Evolutionary conservation across 2,113 vertebrate genomes (phyloP).

Genomic region (Bubo bubo): DNA sequence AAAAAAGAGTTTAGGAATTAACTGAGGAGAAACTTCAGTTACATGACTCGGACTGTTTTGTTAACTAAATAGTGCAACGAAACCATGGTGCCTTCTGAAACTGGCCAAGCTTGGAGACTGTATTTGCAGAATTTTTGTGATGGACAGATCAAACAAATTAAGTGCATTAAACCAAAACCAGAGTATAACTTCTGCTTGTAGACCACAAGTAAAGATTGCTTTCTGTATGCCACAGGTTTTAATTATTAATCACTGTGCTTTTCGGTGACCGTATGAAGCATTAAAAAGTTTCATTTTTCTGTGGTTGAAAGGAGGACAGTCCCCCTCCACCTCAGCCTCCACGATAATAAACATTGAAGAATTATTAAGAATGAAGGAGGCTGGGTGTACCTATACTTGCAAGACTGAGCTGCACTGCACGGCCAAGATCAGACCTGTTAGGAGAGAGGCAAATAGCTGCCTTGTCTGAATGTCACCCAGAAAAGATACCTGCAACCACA

Average conservation of each 20-base stretch:
- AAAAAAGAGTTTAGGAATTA: not conserved
- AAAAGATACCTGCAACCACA: not conserved
- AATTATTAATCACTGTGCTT: not conserved
- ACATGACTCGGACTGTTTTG: not conserved
- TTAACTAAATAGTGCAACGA: not conserved
- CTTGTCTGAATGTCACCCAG: not conserved
- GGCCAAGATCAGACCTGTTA: not conserved
- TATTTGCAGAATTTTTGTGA: not conserved
- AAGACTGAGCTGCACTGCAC: not conserved
- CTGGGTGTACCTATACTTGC: not conserved
- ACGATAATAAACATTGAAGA: not conserved
- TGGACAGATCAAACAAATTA: not conserved
- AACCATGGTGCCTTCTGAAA: not conserved
- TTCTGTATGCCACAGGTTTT: not conserved
- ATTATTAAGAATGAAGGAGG: not conserved
- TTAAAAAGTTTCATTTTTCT: not conserved
- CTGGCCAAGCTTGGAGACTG: rapidly evolving
- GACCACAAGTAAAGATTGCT: not conserved
- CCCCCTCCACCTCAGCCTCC: not conserved
- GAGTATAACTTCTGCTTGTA: not conserved
- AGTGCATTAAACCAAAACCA: not conserved
- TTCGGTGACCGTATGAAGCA: not conserved
- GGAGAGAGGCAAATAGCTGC: not conserved
- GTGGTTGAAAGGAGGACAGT: not conserved
- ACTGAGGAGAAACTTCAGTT: not conserved